Conservation (phyloP, 2,113 vertebrate genomes). For the Hippocampus mohnikei region DNA sequence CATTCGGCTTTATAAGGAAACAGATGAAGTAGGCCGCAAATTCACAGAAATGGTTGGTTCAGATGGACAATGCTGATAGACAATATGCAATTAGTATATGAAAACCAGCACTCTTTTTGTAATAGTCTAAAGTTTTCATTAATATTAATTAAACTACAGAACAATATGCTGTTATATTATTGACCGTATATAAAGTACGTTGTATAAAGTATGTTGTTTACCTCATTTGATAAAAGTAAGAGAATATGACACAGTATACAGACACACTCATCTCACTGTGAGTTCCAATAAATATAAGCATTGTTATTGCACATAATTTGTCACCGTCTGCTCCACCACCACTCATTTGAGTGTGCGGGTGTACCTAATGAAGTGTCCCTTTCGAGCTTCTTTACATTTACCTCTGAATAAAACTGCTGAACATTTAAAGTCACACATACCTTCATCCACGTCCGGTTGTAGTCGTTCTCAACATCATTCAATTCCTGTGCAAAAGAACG, state of each 20-base stretch:
- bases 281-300: neutral
- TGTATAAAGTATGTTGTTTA: neutral
- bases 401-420: neutral
- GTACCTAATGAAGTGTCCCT: neutral
- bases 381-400: neutral
- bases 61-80: too few species aligned
- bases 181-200: neutral
- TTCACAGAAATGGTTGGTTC: too few species aligned
- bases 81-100: neutral
- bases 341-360: neutral
- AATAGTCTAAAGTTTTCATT: neutral
- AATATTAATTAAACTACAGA: neutral
- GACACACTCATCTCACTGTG: too few species aligned
- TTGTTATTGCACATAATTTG: neutral
- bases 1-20: too few species aligned
- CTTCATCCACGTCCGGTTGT: neutral
- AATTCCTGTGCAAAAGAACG: neutral
- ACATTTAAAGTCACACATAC: slow-evolving; percentile 6
- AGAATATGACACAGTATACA: neutral
- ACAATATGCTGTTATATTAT: neutral
- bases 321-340: neutral
- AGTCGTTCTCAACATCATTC: neutral
- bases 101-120: neutral
- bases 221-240: neutral
- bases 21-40: too few species aligned